A percentile compares a stretch with the other conserved stretches of the same genome.
Conservation (phyloP, 1,140 invertebrate species). For the Listronotus bonariensis region DNA sequence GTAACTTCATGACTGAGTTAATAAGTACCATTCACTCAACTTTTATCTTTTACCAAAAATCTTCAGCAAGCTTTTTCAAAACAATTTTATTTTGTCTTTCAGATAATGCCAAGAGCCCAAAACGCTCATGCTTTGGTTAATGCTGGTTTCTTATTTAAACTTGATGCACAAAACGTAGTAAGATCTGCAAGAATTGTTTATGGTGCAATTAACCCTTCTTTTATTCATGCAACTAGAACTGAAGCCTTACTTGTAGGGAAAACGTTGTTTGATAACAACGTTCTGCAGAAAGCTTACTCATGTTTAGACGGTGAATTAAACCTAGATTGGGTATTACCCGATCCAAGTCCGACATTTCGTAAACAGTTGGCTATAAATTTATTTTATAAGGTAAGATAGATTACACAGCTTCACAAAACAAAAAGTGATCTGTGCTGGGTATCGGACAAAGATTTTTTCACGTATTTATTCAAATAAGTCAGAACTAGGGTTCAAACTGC, state of each 20-base stretch:
- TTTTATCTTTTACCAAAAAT: no score
- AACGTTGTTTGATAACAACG: slow-evolving; percentile 58
- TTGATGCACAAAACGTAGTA: slow-evolving; percentile 47
- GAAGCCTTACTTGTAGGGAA: slow-evolving; percentile 69
- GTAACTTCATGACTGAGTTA: no score
- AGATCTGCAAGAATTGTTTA: slow-evolving; percentile 55
- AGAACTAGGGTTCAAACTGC: no score
- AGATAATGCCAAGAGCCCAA: slow-evolving; percentile 80
- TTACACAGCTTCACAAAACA: no score
- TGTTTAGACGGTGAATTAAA: slow-evolving; percentile 65
- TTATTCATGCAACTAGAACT: slow-evolving; percentile 71
- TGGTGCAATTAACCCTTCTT: slow-evolving; percentile 72
- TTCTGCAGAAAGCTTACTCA: slow-evolving; percentile 62
- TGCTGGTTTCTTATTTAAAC: slow-evolving; percentile 74
- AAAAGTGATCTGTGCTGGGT: no score
- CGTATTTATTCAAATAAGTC: no score
- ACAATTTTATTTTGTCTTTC: slow-evolving; percentile 29
- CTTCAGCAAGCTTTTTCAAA: no score
- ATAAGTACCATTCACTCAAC: no score
- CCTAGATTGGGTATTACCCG: slow-evolving; percentile 66
- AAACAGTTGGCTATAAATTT: slow-evolving; percentile 68
- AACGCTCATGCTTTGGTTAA: slow-evolving; percentile 85
- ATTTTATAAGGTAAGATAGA: slow-evolving; percentile 77
- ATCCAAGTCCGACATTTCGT: slow-evolving; percentile 68
- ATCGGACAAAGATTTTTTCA: no score